These are phyloP conservation scores for Rousettus leschenaultii DNA, from an alignment of 2,113 vertebrate species.

Conservation along the genomic window DNA sequence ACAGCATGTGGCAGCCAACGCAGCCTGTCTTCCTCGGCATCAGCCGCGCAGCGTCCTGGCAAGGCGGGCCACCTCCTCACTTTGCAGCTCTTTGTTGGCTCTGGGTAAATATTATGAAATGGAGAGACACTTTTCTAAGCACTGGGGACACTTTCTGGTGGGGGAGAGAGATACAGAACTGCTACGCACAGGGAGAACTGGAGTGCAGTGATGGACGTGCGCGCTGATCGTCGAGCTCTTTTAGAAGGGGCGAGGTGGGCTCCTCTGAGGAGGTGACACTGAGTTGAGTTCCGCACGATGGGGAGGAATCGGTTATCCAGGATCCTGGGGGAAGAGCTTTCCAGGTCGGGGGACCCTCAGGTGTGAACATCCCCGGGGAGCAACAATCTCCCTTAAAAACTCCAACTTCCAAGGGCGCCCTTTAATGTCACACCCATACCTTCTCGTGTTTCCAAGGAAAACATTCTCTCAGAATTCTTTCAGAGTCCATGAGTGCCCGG, in stretches of 20 bases:
- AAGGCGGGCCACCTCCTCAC: too few species aligned
- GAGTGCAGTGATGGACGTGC: not conserved
- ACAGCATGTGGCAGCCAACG: not conserved
- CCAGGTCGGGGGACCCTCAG: not conserved
- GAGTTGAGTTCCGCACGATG: accelerated
- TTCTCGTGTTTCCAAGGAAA: not conserved
- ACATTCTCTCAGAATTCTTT: not conserved
- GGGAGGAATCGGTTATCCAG: not conserved
- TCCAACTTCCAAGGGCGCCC: not conserved
- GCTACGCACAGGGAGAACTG: not conserved
- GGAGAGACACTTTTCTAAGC: not conserved
- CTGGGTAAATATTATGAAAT: not conserved
- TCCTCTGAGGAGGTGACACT: not conserved
- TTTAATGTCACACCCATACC: not conserved
- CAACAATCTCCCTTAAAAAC: not conserved
- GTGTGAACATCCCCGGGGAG: not conserved
- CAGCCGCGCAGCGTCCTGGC: not conserved
- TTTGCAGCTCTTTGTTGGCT: not conserved
- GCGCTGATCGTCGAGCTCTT: not conserved
- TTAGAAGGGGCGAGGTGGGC: not conserved
- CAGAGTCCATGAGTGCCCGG: not conserved
- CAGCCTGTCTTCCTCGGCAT: not conserved
- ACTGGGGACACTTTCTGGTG: not conserved
- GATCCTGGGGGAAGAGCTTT: not conserved
- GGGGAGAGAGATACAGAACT: not conserved